Evolutionary conservation across 2,888 invertebrate species (phyloP).

Genomic region (Tipula confusa): DNA sequence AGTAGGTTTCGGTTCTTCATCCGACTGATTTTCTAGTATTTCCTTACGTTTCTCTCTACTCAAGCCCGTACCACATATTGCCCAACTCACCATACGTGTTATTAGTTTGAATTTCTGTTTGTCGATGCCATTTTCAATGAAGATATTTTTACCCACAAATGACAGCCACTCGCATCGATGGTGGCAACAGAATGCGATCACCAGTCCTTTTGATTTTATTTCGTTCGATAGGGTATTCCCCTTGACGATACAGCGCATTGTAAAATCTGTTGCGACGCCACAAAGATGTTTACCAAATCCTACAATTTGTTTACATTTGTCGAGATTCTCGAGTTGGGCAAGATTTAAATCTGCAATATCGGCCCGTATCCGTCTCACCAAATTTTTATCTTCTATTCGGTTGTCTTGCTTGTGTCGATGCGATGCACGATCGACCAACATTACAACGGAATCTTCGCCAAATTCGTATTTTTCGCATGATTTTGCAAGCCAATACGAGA

Average conservation of each 20-base stretch:
- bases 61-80: constrained; percentile 71
- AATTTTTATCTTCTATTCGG: constrained; percentile 52
- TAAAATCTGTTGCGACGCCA: constrained; percentile 80
- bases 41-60: constrained; percentile 52
- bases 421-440: constrained; percentile 75
- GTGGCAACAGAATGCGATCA: constrained; percentile 87
- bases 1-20: neutral
- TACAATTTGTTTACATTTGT: constrained; percentile 55
- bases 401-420: constrained; percentile 78
- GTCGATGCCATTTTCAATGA: constrained; percentile 55
- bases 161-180: constrained; percentile 72
- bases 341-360: constrained; percentile 77
- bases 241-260: constrained; percentile 62
- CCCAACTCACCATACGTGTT: constrained; percentile 83
- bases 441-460: constrained; percentile 54
- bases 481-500: constrained; percentile 72
- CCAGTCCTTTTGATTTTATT: constrained; percentile 53
- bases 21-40: constrained; percentile 37
- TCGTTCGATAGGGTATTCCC: constrained; percentile 38
- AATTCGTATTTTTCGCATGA: constrained; percentile 48
- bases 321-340: constrained; percentile 51
- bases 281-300: constrained; percentile 86
- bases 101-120: constrained; percentile 67
- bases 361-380: constrained; percentile 64
- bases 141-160: constrained; percentile 65